Percentiles rank a stretch among this genome's conserved stretches.
phyloP scores from a whole-genome alignment of 2,888 invertebrate genomes.

The Meandrusa payeni region DNA sequence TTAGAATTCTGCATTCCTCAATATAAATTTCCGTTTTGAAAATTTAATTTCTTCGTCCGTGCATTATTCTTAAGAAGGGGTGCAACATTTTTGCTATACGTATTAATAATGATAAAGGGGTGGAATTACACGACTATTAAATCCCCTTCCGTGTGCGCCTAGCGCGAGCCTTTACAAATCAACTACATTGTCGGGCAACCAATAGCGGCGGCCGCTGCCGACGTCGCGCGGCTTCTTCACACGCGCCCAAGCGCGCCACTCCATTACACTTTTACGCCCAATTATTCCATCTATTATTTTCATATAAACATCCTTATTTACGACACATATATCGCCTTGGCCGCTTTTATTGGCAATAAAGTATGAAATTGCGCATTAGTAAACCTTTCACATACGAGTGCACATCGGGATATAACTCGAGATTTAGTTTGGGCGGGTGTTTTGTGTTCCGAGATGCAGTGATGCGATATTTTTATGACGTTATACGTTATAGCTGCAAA shows the following conservation, averaged over 20 bases:
- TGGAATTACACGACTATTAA: constrained; percentile 18
- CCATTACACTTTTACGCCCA: constrained; percentile 63
- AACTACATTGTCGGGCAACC: constrained; percentile 49
- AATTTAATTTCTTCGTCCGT: too few species aligned
- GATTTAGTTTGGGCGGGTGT: constrained; percentile 66
- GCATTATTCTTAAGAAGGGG: too few species aligned
- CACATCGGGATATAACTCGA: constrained; percentile 65
- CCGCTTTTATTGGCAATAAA: constrained; percentile 72
- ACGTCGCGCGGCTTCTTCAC: constrained; percentile 29
- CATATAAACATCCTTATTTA: constrained; percentile 69
- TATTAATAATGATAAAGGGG: constrained; percentile 36
- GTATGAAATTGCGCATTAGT: constrained; percentile 72
- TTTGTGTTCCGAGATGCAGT: constrained; percentile 54
- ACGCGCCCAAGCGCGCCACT: constrained; percentile 35
- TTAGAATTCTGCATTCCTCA: too few species aligned
- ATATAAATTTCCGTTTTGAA: too few species aligned
- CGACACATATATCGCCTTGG: constrained; percentile 48
- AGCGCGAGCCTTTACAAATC: constrained; percentile 35
- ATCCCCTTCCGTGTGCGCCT: constrained; percentile 30
- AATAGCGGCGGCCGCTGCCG: constrained; percentile 39
- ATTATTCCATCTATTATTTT: constrained; percentile 68
- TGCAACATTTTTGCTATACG: too few species aligned
- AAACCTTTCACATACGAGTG: constrained; percentile 63
- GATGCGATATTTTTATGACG: constrained; percentile 68
- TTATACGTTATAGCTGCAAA: constrained; percentile 54